These are phyloP conservation scores for Galaxias olidus DNA, from an alignment of 2,797 vertebrate species.

Conservation along the genomic window DNA sequence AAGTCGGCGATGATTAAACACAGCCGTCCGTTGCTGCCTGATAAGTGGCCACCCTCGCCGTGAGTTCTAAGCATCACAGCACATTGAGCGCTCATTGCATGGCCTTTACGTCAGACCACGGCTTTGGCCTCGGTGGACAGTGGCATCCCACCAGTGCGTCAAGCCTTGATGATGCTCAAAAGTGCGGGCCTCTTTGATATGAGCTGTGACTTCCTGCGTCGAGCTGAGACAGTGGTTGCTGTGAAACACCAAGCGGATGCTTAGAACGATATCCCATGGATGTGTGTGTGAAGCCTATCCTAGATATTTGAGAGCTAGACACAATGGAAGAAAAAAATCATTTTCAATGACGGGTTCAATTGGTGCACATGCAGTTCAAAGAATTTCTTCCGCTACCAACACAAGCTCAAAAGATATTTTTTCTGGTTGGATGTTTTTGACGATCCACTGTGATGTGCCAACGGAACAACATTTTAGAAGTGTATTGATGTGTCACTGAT, in stretches of 20 bases:
- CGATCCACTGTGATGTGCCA: no score
- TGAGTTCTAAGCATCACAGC: slow-evolving; percentile 50
- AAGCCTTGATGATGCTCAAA: slow-evolving; percentile 35
- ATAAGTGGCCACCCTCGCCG: slow-evolving; percentile 15
- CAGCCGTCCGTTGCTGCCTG: slow-evolving; percentile 17
- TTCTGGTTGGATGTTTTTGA: no score
- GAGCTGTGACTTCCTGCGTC: slow-evolving; percentile 4
- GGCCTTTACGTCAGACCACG: slow-evolving; percentile 43
- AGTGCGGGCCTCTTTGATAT: slow-evolving; percentile 19
- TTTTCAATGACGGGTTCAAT: no score
- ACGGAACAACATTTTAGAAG: no score
- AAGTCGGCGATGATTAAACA: slow-evolving; percentile 36
- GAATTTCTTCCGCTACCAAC: no score
- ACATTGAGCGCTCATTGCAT: slow-evolving; percentile 41
- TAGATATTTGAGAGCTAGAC: not conserved
- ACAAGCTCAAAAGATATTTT: no score
- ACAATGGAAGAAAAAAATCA: no score
- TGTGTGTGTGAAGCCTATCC: not conserved
- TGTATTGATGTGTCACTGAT: no score
- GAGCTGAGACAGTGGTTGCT: slow-evolving; percentile 9
- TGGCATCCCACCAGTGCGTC: slow-evolving; percentile 25
- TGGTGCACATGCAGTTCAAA: no score
- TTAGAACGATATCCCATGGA: no score
- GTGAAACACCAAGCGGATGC: slow-evolving; percentile 6
- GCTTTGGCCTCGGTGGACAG: slow-evolving; percentile 34